Base-by-base conservation (phyloP, 2,113 vertebrate species). In the Orientallactaga bullata region DNA sequence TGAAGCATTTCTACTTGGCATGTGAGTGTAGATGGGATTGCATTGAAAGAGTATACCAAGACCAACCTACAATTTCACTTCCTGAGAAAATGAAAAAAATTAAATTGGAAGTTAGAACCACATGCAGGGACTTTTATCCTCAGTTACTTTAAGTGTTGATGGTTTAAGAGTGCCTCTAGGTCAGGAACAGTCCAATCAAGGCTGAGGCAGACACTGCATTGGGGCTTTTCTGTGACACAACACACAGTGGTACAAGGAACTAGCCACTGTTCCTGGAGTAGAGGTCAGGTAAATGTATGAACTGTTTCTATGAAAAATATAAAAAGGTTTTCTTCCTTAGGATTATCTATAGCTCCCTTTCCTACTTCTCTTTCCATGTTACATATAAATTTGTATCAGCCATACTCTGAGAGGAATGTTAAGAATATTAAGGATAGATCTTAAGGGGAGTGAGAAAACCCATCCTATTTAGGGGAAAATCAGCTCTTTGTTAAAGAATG, bases 401-500 rank as follows among this genome's bases (percentile, higher is more conserved):
- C 32, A 74, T 21, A 60, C 55, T 93, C 35, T 30, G 51, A 82
- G 11, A 89, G 42, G 28, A 71, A 18, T 28, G 51, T 71, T 71
- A 61, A 85, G 79, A 82, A 77, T 47, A 65, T 69, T 47, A 55
- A 39, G 68, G 85, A 73, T 82, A n/a, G 51, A 26, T 26, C 30
- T 51, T 85, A 39, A 95, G 76, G 74, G 51, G 65, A 84, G 42
- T 69, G 71, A 35, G 60, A 89, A 65, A 39, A 76, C 66, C 21
- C 58, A 83, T 37, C 20, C 12, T 65, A 68, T 42, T 88, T 77
- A 66, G 30, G 18, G 55, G 63, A 66, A 73, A 84, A 87, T 18
- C 30, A 85, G 85, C 51, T 90, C 20, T 97, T 91, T 89, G 60
- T 95, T 87, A 42, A 80, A 72, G 28, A 91, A 58, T 73, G 81